Base-by-base conservation (phyloP, 2,888 invertebrate species). In the Cataglyphis altisquamis region DNA sequence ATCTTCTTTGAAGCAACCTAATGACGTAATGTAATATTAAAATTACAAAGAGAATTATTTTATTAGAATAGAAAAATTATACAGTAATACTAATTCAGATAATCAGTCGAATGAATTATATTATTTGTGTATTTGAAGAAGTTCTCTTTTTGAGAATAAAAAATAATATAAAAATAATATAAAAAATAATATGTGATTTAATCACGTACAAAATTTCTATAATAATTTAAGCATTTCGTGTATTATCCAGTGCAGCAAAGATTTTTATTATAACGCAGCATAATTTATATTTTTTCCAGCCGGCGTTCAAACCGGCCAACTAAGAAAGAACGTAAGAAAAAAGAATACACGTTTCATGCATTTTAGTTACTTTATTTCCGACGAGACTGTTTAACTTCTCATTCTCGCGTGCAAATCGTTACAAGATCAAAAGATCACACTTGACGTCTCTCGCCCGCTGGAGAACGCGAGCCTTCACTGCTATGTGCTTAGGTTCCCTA, bases 381-480 rank as follows among this genome's bases (percentile, higher is more conserved):
- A 15, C 45, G 45, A 39, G 52, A 80, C 25, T 41, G 80, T 74
- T 74, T 74, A 75, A 75, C 48, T 78, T 63, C 62, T 60, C 18
- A 41, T 41, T 60, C 57, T 57, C 72, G 73, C 32, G 78, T 70
- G 52, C 72, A 72, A 72, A 78, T 78, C 73, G 57, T 78, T 72
- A 78, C 73, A 32, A 72, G 73, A 78, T 78, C 78, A 72, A 72
- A 78, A 78, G 72, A 72, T 78, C 45, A 18, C 29, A 18, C 57
- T 70, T 72, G 72, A 78, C 77, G 64, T 72, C 66, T 39, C 29
- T 39, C 57, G 52, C n/a, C 36, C 6, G 21, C 10, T 57, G 48
- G 18, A 64, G 48, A 67, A 73, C 39, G 52, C 57, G 41, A n/a
- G 25, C 3, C 21, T 83, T 52, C 82, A n/a, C 63, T 48, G 29